A percentile compares a stretch with the other conserved stretches of the same genome.
These are phyloP conservation scores for Lycia hirtaria DNA, from an alignment of 2,888 invertebrate genomes.

Conservation along the genomic window DNA sequence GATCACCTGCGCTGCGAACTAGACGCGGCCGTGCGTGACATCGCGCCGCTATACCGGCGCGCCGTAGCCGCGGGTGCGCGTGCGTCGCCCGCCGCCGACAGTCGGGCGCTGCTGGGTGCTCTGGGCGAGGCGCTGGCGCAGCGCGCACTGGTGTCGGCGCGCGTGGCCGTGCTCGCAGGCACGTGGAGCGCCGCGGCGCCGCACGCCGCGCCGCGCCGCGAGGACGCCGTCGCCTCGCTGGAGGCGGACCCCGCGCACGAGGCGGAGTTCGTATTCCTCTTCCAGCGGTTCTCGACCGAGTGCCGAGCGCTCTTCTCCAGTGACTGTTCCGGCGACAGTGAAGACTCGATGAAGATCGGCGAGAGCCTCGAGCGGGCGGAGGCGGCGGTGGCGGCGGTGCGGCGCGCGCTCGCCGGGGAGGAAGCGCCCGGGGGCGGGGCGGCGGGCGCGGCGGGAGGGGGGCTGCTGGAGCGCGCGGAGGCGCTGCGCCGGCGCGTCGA, in stretches of 20 bases:
- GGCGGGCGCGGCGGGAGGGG: slow-evolving; percentile 34
- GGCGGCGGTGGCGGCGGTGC: slow-evolving; percentile 74
- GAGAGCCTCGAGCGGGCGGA: slow-evolving; percentile 82
- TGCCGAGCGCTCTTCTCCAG: slow-evolving; percentile 86
- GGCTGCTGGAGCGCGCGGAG: slow-evolving; percentile 68
- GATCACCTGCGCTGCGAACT: slow-evolving; percentile 89
- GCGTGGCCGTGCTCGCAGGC: slow-evolving; percentile 88
- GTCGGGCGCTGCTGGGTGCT: slow-evolving; percentile 61
- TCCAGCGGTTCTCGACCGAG: slow-evolving; percentile 87
- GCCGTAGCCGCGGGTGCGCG: slow-evolving; percentile 74
- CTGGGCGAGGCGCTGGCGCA: slow-evolving; percentile 59
- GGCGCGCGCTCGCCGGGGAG: slow-evolving; percentile 61
- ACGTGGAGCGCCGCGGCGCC: slow-evolving; percentile 72
- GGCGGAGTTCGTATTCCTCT: slow-evolving; percentile 88
- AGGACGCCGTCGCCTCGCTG: slow-evolving; percentile 75
- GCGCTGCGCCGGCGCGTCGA: slow-evolving; percentile 77
- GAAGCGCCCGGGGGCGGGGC: slow-evolving; percentile 24
- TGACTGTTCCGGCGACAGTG: slow-evolving; percentile 85
- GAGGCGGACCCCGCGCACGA: slow-evolving; percentile 86
- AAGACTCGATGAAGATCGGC: slow-evolving; percentile 84
- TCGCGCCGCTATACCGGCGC: slow-evolving; percentile 88
- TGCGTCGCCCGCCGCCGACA: slow-evolving; percentile 61
- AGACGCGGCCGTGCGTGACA: slow-evolving; percentile 88
- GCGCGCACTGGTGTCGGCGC: slow-evolving; percentile 88
- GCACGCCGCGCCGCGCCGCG: slow-evolving; percentile 55